phyloP scores from a whole-genome alignment of 2,888 invertebrate species.

The Poecilobothrus nobilitatus region DNA sequence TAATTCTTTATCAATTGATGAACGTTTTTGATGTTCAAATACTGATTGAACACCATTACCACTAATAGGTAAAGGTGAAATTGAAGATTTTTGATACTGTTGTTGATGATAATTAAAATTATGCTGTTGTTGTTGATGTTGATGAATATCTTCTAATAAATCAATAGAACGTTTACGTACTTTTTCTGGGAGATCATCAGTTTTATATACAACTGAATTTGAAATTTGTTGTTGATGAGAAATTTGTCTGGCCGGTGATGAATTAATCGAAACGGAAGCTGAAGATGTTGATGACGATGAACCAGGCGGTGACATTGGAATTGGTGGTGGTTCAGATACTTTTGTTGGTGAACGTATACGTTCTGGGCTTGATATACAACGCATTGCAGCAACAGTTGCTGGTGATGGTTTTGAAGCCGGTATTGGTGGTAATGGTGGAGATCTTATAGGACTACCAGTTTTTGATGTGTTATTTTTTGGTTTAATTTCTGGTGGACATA shows the following conservation, averaged over 20 bases:
- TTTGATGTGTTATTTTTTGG: conserved; percentile 39
- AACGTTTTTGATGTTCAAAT: conserved; percentile 31
- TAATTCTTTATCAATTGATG: conserved; percentile 33
- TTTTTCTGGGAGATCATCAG: conserved; percentile 36
- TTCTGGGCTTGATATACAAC: conserved; percentile 39
- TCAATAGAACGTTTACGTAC: conserved; percentile 41
- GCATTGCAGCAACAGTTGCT: conserved; percentile 31
- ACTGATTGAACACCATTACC: conserved; percentile 19
- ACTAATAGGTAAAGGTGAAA: background rate
- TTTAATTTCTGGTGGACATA: conserved; percentile 42
- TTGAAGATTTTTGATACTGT: background rate
- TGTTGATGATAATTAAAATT: conserved; percentile 25
- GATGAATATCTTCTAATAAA: conserved; percentile 26
- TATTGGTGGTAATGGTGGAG: conserved; percentile 41
- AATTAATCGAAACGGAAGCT: conserved; percentile 14
- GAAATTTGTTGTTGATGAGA: conserved; percentile 18
- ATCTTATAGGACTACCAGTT: conserved; percentile 40
- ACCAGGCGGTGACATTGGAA: conserved; percentile 21
- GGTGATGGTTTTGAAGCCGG: conserved; percentile 37
- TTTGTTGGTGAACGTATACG: conserved; percentile 39
- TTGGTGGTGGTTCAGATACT: conserved; percentile 31
- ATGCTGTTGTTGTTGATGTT: conserved; percentile 29
- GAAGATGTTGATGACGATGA: conserved; percentile 17
- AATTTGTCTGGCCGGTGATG: conserved; percentile 27
- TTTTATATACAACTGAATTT: conserved; percentile 15